Conservation (phyloP, 2,888 invertebrate genomes). For the Caenorhabditis panamensis region DNA sequence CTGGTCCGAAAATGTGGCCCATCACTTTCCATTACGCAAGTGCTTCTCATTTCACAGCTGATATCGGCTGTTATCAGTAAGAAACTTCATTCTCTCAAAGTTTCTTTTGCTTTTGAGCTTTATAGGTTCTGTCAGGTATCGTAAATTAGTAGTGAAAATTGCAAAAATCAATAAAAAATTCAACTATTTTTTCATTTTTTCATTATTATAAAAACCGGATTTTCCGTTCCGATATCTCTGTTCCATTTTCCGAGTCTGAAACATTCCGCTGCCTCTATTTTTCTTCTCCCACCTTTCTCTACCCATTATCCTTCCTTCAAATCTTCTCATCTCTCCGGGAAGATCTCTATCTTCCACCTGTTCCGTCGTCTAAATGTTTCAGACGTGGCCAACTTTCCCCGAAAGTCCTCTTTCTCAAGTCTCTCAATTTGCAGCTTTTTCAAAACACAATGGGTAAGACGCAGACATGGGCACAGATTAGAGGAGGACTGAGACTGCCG, state of each 20-base stretch:
- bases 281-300: neutral
- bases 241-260: neutral
- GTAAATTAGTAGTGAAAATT: neutral
- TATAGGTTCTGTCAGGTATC: slow-evolving; percentile 1
- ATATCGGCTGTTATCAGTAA: slow-evolving; percentile 60
- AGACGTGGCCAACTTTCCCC: neutral
- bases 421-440: neutral
- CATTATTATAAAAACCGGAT: neutral
- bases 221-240: neutral
- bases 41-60: slow-evolving; percentile 21
- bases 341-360: slow-evolving; percentile 30
- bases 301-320: neutral
- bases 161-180: neutral
- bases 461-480: slow-evolving; percentile 26
- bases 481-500: slow-evolving; percentile 25
- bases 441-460: neutral
- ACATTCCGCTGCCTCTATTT: neutral
- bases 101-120: slow-evolving; percentile 9
- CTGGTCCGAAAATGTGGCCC: slow-evolving; percentile 55
- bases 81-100: neutral
- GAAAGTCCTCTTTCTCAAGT: neutral
- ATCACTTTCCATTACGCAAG: slow-evolving; percentile 53
- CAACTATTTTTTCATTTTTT: neutral
- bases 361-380: slow-evolving; percentile 9
- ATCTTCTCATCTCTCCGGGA: neutral